Percentiles rank a stretch among this genome's conserved stretches.
These are phyloP conservation scores for Leptinotarsa peninsularis DNA, from an alignment of 2,888 invertebrate species.

Conservation along the genomic window DNA sequence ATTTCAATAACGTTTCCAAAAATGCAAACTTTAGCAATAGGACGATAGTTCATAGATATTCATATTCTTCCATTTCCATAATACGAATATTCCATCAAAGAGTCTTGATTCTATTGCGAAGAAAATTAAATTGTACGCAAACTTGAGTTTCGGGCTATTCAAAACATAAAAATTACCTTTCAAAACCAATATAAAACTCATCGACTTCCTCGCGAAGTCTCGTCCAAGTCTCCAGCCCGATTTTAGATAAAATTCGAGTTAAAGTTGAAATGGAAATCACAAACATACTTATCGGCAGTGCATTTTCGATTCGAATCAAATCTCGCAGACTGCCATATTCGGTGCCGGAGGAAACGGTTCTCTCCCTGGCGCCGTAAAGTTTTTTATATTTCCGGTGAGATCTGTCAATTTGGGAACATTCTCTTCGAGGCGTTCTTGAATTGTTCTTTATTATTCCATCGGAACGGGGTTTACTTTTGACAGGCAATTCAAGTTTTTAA, in stretches of 20 bases:
- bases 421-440: constrained; percentile 38
- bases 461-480: constrained; percentile 23
- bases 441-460: constrained; percentile 45
- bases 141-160: background rate
- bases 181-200: constrained; percentile 16
- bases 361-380: constrained; percentile 28
- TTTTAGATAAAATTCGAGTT: constrained; percentile 35
- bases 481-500: constrained; percentile 51
- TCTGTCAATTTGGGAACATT: constrained; percentile 43
- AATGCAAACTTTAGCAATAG: no score
- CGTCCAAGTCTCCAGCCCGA: constrained; percentile 28
- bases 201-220: background rate
- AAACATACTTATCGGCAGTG: constrained; percentile 44
- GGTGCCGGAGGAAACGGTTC: constrained; percentile 40
- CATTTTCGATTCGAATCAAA: constrained; percentile 49
- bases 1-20: no score
- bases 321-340: constrained; percentile 44
- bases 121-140: background rate
- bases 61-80: background rate
- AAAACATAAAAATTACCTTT: constrained; percentile 17
- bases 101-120: background rate
- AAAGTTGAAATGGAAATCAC: constrained; percentile 46
- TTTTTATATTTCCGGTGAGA: constrained; percentile 43
- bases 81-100: background rate
- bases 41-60: no score